Percentiles rank a stretch among this genome's conserved stretches.
phyloP scores from a whole-genome alignment of 1,140 invertebrate species.

The Dreissena rostriformis region DNA sequence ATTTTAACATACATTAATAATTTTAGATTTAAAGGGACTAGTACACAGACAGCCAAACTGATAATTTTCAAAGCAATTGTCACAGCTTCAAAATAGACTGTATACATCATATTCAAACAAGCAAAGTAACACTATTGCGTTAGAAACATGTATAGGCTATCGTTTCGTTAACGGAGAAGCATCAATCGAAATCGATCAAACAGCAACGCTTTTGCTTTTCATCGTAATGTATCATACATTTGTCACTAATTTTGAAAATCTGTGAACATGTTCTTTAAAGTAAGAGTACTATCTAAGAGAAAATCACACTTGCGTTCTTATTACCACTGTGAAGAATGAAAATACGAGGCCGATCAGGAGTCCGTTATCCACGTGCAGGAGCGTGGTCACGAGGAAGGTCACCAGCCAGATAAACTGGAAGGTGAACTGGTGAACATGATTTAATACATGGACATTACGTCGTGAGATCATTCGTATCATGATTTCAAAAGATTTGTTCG shows the following conservation, averaged over 20 bases:
- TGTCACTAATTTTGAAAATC: too few relatives aligned
- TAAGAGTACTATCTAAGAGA: too few relatives aligned
- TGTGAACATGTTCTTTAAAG: too few relatives aligned
- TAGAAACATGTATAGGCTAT: too few relatives aligned
- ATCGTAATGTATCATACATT: too few relatives aligned
- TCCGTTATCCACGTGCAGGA: conserved; percentile 69
- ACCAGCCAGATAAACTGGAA: conserved; percentile 71
- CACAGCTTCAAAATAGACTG: not conserved
- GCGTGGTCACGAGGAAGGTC: conserved; percentile 63
- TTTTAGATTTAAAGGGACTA: not conserved
- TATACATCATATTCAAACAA: not conserved
- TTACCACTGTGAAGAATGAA: conserved; percentile 71
- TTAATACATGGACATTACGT: not conserved
- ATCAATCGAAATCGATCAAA: too few relatives aligned
- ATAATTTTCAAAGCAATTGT: not conserved
- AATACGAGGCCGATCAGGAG: conserved; percentile 69
- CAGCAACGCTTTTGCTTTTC: too few relatives aligned
- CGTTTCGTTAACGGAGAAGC: too few relatives aligned
- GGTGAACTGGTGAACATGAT: not conserved
- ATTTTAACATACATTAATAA: too few relatives aligned
- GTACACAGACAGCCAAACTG: not conserved
- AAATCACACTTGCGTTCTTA: conserved; percentile 69
- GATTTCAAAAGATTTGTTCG: not conserved
- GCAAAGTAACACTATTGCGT: too few relatives aligned
- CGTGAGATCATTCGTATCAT: not conserved